Evolutionary conservation across 2,797 vertebrate species (phyloP).

Genomic region (Esox lucius): DNA sequence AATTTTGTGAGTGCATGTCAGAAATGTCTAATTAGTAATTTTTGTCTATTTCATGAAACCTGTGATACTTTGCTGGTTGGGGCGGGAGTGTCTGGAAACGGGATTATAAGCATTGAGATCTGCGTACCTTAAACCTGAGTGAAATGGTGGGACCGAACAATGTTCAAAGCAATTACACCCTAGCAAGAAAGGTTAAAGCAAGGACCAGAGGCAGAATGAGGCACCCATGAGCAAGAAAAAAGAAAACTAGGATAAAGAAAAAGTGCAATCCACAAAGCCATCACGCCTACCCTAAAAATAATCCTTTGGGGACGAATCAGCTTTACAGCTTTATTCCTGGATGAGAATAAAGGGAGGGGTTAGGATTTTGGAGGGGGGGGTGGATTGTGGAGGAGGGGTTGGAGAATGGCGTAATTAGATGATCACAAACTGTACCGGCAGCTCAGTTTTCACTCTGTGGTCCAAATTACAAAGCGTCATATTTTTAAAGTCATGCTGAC

Average conservation of each 20-base stretch:
- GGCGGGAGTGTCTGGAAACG: not conserved
- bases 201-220: constrained; percentile 47
- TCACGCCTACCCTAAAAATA: constrained; percentile 71
- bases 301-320: constrained; percentile 69
- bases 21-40: too few species aligned
- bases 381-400: constrained; percentile 20
- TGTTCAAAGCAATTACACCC: constrained; percentile 43
- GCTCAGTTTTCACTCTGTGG: constrained; percentile 87
- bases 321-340: constrained; percentile 76
- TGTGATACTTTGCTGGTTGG: too few species aligned
- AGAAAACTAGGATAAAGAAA: constrained; percentile 58
- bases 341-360: constrained; percentile 78
- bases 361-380: constrained; percentile 39
- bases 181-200: constrained; percentile 47
- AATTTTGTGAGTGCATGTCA: too few species aligned
- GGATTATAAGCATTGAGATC: not conserved
- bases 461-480: constrained; percentile 91
- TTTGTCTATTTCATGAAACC: too few species aligned
- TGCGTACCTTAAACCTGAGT: constrained; percentile 13
- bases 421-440: constrained; percentile 83
- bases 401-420: constrained; percentile 80
- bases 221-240: constrained; percentile 41
- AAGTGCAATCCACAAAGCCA: constrained; percentile 66
- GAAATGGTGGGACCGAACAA: constrained; percentile 17
- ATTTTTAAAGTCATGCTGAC: constrained; percentile 95